These are phyloP conservation scores for Poecilia velifera DNA, from an alignment of 2,797 vertebrate species.

Conservation along the genomic window DNA sequence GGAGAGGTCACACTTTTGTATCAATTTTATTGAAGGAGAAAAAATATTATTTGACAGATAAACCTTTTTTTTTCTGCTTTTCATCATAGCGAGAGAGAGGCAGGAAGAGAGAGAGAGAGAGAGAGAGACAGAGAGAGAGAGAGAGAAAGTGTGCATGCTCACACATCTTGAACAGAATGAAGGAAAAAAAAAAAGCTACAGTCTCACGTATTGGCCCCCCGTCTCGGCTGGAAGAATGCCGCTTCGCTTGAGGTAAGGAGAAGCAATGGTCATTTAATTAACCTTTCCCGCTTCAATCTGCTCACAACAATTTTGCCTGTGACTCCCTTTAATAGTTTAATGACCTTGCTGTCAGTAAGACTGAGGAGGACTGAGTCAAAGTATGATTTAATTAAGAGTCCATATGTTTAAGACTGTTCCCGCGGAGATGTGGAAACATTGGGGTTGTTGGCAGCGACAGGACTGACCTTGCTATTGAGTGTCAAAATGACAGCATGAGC, in stretches of 20 bases:
- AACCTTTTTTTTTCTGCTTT: conserved; percentile 43
- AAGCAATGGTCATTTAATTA: conserved; percentile 84
- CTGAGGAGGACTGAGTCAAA: conserved; percentile 80
- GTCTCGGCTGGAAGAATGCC: conserved; percentile 75
- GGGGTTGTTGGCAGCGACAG: conserved; percentile 58
- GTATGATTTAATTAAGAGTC: conserved; percentile 84
- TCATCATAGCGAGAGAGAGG: too few relatives aligned
- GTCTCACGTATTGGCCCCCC: conserved; percentile 68
- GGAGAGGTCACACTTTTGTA: conserved; percentile 67
- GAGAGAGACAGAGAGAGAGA: conserved; percentile 5
- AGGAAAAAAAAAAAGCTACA: conserved; percentile 51
- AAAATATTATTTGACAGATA: conserved; percentile 36
- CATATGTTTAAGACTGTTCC: conserved; percentile 78
- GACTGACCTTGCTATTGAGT: conserved; percentile 73
- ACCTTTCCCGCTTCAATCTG: conserved; percentile 82
- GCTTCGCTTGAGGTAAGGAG: conserved; percentile 80
- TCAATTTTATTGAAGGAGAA: conserved; percentile 55
- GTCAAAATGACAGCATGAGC: conserved; percentile 65
- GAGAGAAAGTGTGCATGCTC: conserved; percentile 28
- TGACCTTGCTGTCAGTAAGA: conserved; percentile 85
- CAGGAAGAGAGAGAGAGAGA: conserved; percentile 7
- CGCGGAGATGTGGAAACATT: conserved; percentile 61
- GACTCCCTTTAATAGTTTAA: conserved; percentile 85
- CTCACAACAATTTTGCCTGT: conserved; percentile 80
- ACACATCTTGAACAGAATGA: conserved; percentile 42